Evolutionary conservation across 2,888 invertebrate species (phyloP), one percentile per base, ranked within the genome.

Genomic region (Tipula helvola): DNA sequence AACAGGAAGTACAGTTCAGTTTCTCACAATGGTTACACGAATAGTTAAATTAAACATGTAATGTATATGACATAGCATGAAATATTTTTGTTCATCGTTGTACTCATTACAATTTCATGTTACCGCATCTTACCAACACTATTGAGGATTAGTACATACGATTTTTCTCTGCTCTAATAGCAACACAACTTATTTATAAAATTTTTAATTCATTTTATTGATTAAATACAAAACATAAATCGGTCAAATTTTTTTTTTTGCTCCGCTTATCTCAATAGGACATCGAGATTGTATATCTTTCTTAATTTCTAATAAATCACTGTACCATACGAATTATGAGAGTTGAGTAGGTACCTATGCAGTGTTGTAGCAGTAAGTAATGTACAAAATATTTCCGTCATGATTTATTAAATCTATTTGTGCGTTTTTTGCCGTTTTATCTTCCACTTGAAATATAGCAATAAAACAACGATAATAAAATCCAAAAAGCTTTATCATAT

Each of bases 221-320:
- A 71, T 71, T 71, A 16, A 5, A 5, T 71, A 28, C 28, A 12
- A 7, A n/a, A 16, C 16, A 28, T 10, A 28, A 28, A 71, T 57
- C 52, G 52, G 16, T 5, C 7, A 12, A 44, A 44, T 10, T 57
- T 57, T 16, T 16, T 28, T 52, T 57, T 16, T 57, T 57, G 28
- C 28, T 10, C 28, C 10, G 28, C 3, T 52, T 52, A 52, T 52
- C 71, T 28, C 71, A 18, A 71, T 71, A 71, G 71, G 71, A 71
- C 71, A 71, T 71, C 71, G 71, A 71, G 28, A 28, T n/a, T 28
- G 28, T 71, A 28, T 71, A 71, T 71, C 71, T 71, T 71, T 71
- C 71, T 71, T 71, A 71, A 71, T 71, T 71, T 71, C 71, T 71
- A 71, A 71, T 71, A 71, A 71, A 71, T 71, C 71, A 71, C 71